A percentile compares a stretch with the other conserved stretches of the same genome.
These are phyloP conservation scores for Megaleporinus macrocephalus DNA, from an alignment of 2,113 vertebrate genomes.

Conservation along the genomic window DNA sequence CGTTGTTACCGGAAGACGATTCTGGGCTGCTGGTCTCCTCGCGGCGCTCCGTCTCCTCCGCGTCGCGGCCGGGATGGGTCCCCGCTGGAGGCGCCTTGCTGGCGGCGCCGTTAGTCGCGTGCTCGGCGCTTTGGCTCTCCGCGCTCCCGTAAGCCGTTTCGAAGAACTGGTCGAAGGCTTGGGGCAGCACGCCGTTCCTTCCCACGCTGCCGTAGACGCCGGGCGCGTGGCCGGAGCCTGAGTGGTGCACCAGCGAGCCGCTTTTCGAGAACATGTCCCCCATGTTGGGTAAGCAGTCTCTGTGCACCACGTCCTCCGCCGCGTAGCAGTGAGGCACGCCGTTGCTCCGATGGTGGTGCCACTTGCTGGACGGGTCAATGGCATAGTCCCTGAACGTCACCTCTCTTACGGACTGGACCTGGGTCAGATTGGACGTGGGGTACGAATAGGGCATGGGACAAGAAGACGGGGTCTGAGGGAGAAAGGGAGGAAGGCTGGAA, in stretches of 20 bases:
- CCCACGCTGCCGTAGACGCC: constrained; percentile 92
- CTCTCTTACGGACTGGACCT: constrained; percentile 97
- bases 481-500: constrained; percentile 96
- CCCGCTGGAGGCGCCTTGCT: constrained; percentile 81
- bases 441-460: constrained; percentile 98
- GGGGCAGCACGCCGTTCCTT: constrained; percentile 94
- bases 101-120: constrained; percentile 80
- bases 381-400: constrained; percentile 99
- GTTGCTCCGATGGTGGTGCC: constrained; percentile 92
- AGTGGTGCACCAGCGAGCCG: constrained; percentile 85
- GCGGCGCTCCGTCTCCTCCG: constrained; percentile 79
- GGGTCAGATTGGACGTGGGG: constrained; percentile 93
- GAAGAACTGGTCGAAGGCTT: constrained; percentile 98
- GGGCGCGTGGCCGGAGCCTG: constrained; percentile 82
- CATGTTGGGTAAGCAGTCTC: constrained; percentile 91
- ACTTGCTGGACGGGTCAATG: constrained; percentile 94
- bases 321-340: constrained; percentile 94
- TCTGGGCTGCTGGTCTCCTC: constrained; percentile 92
- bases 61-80: constrained; percentile 83
- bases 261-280: constrained; percentile 93
- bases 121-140: constrained; percentile 83
- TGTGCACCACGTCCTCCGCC: constrained; percentile 93
- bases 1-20: constrained; percentile 95
- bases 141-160: constrained; percentile 91
- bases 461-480: constrained; percentile 97